Conservation (phyloP, 2,797 vertebrate genomes). For the Spinus pinus region DNA sequence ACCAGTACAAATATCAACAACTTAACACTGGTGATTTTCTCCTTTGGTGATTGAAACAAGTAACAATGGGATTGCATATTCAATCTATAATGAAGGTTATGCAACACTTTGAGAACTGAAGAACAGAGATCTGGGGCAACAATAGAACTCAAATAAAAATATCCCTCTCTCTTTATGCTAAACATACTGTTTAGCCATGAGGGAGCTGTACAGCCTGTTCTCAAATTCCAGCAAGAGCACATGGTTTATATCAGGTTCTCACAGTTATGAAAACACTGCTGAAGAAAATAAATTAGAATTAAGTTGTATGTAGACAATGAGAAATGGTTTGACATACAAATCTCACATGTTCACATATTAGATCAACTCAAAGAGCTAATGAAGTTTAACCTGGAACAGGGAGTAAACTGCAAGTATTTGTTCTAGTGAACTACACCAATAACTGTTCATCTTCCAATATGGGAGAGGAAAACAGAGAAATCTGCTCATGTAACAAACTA, state of each 20-base stretch:
- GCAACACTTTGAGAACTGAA: neutral
- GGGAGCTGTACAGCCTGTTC: constrained; percentile 50
- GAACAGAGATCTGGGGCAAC: neutral
- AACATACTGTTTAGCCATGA: constrained; percentile 16
- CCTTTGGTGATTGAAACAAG: neutral
- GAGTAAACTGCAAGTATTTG: neutral
- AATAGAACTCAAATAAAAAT: neutral
- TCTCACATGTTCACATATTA: neutral
- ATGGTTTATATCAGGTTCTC: constrained; percentile 46
- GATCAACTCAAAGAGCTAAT: neutral
- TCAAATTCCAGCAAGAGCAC: constrained; percentile 52
- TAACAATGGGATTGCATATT: neutral
- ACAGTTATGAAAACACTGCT: constrained; percentile 38
- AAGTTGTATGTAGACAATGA: constrained; percentile 37
- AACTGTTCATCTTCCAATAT: neutral
- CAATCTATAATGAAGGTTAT: neutral
- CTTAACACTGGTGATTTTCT: neutral
- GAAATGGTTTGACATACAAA: constrained; percentile 29
- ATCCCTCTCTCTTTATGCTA: neutral
- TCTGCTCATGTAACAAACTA: neutral
- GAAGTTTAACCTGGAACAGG: neutral
- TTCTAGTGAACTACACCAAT: neutral
- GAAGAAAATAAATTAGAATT: constrained; percentile 48
- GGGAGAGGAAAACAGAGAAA: neutral
- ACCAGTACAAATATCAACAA: neutral